These are phyloP conservation scores for Heliconius hortense DNA, from an alignment of 2,888 invertebrate genomes.

Conservation along the genomic window DNA sequence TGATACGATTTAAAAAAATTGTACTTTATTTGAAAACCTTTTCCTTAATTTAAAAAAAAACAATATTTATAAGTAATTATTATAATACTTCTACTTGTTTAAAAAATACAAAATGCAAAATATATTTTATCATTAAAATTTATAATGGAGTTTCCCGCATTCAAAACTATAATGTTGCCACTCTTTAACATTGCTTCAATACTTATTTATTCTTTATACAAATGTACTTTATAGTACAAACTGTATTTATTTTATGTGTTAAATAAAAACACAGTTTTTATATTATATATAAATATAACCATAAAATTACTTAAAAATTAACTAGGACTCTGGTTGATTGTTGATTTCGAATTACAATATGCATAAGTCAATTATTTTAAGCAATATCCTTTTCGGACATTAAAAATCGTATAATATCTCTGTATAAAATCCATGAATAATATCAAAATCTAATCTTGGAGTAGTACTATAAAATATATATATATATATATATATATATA, in stretches of 20 bases:
- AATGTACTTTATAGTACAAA: no score
- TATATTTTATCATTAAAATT: background rate
- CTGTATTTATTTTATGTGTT: background rate
- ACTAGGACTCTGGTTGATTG: no score
- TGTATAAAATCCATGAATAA: no score
- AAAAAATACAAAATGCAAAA: background rate
- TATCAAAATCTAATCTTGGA: no score
- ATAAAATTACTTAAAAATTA: background rate
- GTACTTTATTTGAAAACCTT: conserved; percentile 32
- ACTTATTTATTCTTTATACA: no score
- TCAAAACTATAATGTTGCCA: background rate
- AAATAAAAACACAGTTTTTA: background rate
- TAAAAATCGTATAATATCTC: no score
- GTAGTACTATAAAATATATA: no score
- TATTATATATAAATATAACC: background rate
- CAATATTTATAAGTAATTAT: background rate
- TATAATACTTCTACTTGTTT: background rate
- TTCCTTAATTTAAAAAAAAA: conserved; percentile 13
- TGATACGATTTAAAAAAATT: conserved; percentile 25
- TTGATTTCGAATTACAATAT: background rate
- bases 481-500: no score
- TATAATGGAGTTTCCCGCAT: background rate
- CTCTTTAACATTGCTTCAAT: background rate
- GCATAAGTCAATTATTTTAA: no score
- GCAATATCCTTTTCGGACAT: no score